phyloP scores from a whole-genome alignment of 2,113 vertebrate genomes.

The Ia io region DNA sequence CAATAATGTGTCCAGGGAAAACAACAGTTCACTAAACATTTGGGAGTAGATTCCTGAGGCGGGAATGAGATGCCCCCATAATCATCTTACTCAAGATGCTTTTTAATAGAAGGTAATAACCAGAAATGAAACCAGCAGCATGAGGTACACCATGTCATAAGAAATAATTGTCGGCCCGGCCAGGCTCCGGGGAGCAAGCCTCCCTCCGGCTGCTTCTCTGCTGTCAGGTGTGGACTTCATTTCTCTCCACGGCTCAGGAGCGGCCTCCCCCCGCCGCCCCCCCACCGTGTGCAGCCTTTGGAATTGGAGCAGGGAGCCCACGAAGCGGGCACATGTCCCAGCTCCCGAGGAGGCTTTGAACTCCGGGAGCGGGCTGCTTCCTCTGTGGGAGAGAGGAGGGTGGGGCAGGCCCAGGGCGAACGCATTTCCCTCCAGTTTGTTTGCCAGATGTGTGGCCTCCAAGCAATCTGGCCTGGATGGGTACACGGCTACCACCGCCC shows the following conservation, averaged over 20 bases:
- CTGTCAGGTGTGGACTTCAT: neutral
- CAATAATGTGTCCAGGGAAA: constrained; percentile 44
- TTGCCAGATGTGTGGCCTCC: constrained; percentile 53
- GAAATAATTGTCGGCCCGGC: constrained; percentile 36
- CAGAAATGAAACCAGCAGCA: constrained; percentile 67
- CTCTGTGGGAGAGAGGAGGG: constrained; percentile 43
- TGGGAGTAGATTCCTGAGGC: constrained; percentile 57
- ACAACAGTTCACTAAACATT: constrained; percentile 58
- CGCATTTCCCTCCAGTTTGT: constrained; percentile 36
- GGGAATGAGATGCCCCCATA: constrained; percentile 37
- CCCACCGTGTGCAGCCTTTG: neutral
- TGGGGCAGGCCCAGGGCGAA: neutral
- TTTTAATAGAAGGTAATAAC: constrained; percentile 68
- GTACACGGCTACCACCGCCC: fast-evolving
- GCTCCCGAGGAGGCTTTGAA: constrained; percentile 39
- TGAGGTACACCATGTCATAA: constrained; percentile 47
- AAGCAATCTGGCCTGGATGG: neutral
- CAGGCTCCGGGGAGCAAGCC: neutral
- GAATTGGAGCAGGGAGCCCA: neutral
- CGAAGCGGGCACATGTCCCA: neutral
- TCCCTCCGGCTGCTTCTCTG: neutral
- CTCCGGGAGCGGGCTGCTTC: constrained; percentile 32
- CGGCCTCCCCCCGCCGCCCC: fast-evolving
- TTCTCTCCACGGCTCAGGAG: neutral
- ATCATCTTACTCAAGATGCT: constrained; percentile 61